A percentile compares a stretch with the other conserved stretches of the same genome.
phyloP scores from a whole-genome alignment of 2,888 invertebrate genomes.

The Mimumesa dahlbomi region DNA sequence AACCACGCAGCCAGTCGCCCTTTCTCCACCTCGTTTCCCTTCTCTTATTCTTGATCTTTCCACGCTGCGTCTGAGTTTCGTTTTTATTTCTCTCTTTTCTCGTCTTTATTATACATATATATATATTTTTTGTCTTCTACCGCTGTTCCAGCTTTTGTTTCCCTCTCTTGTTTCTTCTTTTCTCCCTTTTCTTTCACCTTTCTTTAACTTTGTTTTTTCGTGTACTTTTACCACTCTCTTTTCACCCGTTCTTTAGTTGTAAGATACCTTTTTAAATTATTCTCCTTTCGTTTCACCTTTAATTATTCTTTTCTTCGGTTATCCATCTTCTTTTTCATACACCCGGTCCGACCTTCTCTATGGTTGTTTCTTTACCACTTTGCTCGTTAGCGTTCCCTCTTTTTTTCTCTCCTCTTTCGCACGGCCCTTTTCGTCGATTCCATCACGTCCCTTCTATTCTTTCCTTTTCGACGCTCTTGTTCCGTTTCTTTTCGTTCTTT shows the following conservation, averaged over 20 bases:
- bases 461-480: neutral
- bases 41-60: constrained; percentile 3
- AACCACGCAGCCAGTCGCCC: constrained; percentile 27
- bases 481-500: too few relatives aligned
- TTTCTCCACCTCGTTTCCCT: constrained; percentile 33
- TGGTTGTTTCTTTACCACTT: neutral
- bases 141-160: neutral
- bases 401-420: constrained; percentile 21
- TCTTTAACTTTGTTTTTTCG: too few relatives aligned
- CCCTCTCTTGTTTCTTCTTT: neutral
- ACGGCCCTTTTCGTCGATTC: neutral
- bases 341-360: too few relatives aligned
- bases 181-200: neutral
- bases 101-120: too few relatives aligned
- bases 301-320: too few relatives aligned
- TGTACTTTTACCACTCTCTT: too few relatives aligned
- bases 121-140: too few relatives aligned
- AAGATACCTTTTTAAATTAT: too few relatives aligned
- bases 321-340: too few relatives aligned
- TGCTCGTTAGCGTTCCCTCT: constrained; percentile 21
- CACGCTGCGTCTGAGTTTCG: neutral
- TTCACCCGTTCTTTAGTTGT: too few relatives aligned
- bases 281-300: too few relatives aligned
- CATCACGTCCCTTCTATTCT: too few relatives aligned
- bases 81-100: neutral